Evolutionary conservation across 2,797 vertebrate genomes (phyloP).

Genomic region (Lagorchestes hirsutus): DNA sequence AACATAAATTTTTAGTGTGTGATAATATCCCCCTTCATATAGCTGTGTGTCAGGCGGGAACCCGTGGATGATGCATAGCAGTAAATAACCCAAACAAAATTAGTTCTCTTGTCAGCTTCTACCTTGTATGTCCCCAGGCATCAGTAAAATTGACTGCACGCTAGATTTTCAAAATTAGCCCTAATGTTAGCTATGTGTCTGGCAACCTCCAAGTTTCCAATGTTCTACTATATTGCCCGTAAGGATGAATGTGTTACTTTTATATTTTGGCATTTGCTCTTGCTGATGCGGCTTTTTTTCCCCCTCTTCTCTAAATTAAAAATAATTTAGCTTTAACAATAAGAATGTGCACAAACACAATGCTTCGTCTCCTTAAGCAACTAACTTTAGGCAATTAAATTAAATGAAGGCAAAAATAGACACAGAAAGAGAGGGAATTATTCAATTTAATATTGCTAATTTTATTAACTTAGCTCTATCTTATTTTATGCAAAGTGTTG

Average conservation of each 20-base stretch:
- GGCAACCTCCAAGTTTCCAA: slow-evolving; percentile 94
- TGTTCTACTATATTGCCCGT: slow-evolving; percentile 93
- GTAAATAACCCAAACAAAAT: slow-evolving; percentile 99
- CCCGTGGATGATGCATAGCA: slow-evolving; percentile 97
- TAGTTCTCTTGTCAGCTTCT: slow-evolving; percentile 95
- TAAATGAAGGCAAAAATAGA: slow-evolving; percentile 90
- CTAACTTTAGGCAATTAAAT: slow-evolving; percentile 91
- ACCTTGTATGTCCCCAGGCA: slow-evolving; percentile 97
- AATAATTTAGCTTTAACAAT: slow-evolving; percentile 92
- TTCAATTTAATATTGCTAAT: slow-evolving; percentile 89
- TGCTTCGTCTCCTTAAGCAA: slow-evolving; percentile 88
- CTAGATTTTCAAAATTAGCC: slow-evolving; percentile 99
- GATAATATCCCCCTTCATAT: slow-evolving; percentile 93
- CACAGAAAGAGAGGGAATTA: slow-evolving; percentile 87
- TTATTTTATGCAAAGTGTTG: slow-evolving; percentile 84
- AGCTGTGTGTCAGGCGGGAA: slow-evolving; percentile 94
- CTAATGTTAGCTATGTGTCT: slow-evolving; percentile 96
- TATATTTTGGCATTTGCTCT: slow-evolving; percentile 92
- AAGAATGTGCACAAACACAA: slow-evolving; percentile 85
- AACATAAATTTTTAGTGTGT: slow-evolving; percentile 95
- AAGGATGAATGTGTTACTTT: slow-evolving; percentile 97
- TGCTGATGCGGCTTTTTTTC: slow-evolving; percentile 88
- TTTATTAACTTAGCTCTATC: slow-evolving; percentile 87
- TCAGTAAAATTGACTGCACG: slow-evolving; percentile 99
- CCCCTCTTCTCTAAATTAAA: slow-evolving; percentile 88